Evolutionary conservation across 2,888 invertebrate genomes (phyloP).

Genomic region (Dendrolimus pini): DNA sequence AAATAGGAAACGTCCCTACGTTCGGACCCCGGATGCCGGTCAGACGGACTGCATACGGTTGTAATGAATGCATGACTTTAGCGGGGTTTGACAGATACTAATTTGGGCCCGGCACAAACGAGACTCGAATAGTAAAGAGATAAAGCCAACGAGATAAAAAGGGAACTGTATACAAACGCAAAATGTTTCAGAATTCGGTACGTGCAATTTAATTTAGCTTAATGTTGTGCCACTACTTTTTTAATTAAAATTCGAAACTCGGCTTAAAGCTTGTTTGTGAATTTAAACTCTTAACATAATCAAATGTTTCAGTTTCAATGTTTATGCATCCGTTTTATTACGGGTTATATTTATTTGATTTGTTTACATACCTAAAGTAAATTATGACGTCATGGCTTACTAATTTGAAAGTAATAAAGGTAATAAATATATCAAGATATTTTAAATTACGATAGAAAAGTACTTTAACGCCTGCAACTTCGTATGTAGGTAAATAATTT

Average conservation of each 20-base stretch:
- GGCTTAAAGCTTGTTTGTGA: background rate
- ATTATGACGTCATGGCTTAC: no score
- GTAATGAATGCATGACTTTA: conserved; percentile 36
- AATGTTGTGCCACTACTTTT: background rate
- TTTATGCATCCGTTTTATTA: background rate
- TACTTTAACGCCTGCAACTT: no score
- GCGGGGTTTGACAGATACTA: conserved; percentile 34
- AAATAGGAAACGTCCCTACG: conserved; percentile 23
- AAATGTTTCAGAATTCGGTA: conserved; percentile 12
- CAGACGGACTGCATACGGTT: conserved; percentile 30
- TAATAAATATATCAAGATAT: no score
- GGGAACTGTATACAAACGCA: conserved; percentile 10
- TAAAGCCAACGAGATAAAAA: conserved; percentile 13
- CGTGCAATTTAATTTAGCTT: conserved; percentile 10
- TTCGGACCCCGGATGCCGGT: conserved; percentile 13
- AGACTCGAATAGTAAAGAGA: conserved; percentile 19
- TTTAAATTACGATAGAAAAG: no score
- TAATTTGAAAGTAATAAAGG: no score
- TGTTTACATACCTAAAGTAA: no score
- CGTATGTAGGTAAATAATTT: no score
- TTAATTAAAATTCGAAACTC: background rate
- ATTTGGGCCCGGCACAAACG: conserved; percentile 26
- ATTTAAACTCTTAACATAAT: background rate
- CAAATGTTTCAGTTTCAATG: background rate
- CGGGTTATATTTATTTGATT: no score